Conservation (phyloP, 2,113 vertebrate genomes). For the Athene cunicularia region DNA sequence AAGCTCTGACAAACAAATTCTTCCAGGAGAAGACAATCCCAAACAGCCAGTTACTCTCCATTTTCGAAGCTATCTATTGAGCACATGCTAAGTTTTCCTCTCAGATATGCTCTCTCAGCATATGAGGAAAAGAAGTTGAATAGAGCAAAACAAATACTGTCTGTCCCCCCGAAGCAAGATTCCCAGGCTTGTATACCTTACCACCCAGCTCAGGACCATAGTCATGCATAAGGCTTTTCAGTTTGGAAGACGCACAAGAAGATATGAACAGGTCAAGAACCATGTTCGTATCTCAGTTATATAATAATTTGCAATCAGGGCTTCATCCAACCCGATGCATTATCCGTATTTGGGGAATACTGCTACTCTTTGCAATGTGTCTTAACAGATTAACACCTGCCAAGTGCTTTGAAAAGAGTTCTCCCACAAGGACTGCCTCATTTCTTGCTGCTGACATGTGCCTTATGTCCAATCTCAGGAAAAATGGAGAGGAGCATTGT, state of each 20-base stretch:
- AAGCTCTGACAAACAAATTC: background rate
- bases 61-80: background rate
- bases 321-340: background rate
- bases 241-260: background rate
- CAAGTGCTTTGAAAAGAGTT: background rate
- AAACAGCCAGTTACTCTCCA: background rate
- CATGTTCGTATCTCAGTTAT: background rate
- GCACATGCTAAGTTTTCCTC: background rate
- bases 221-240: background rate
- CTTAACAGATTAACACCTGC: background rate
- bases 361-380: background rate
- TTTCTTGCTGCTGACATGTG: background rate
- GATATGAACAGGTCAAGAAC: background rate
- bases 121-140: background rate
- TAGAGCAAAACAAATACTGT: background rate
- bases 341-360: background rate
- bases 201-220: background rate
- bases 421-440: background rate
- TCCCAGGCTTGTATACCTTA: background rate
- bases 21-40: background rate
- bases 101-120: background rate
- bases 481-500: background rate
- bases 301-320: background rate
- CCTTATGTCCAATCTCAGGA: background rate
- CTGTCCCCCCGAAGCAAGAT: background rate